Evolutionary conservation across 1,140 invertebrate species (phyloP), one percentile per base, ranked within the genome.

Genomic region (Ylistrum balloti): DNA sequence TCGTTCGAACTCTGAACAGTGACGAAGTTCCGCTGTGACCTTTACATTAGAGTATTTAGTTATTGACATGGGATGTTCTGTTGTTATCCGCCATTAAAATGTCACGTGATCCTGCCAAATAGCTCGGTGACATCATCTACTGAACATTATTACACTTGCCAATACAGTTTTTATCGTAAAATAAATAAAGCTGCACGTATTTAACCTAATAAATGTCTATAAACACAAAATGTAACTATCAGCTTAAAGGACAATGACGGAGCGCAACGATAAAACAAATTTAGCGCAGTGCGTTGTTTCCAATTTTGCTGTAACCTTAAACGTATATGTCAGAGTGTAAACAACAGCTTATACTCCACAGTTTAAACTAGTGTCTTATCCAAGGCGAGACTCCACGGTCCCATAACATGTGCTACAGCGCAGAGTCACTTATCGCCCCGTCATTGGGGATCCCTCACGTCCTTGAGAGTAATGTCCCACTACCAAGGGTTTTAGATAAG

Each of bases 401-500:
- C 41, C 41, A 45, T 45, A 45, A 7, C 10, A 17, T 45, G 41
- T 17, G 35, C 45, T 48, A 10, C 1, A 48, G 45, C 11, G 22
- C 20, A 48, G 45, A 7, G 35, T 13, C 7, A 5, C 86, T 22
- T 41, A 89, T 86, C 88, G 86, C 87, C 90, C 90, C 20, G 88
- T 89, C 38, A 88, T 86, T 33, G 91, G 91, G n/a, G 88, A 89
- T 32, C 91, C 89, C 87, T 92, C 87, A 15, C 90, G 87, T 17
- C 91, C 91, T 11, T 93, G 91, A 9, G 56, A 13, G 35, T 92
- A 93, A 86, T 93, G 93, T 22, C 92, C 92, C 35, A 93, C 91
- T 28, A 89, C 45, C 7, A 92, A 91, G n/a, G 93, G 45, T 88
- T 88, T 86, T 86, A 92, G 88, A 33, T 94, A 94, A 5, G 95